A percentile compares a stretch with the other conserved stretches of the same genome.
Conservation (phyloP, 2,888 invertebrate species). For the Parochlus steinenii region DNA sequence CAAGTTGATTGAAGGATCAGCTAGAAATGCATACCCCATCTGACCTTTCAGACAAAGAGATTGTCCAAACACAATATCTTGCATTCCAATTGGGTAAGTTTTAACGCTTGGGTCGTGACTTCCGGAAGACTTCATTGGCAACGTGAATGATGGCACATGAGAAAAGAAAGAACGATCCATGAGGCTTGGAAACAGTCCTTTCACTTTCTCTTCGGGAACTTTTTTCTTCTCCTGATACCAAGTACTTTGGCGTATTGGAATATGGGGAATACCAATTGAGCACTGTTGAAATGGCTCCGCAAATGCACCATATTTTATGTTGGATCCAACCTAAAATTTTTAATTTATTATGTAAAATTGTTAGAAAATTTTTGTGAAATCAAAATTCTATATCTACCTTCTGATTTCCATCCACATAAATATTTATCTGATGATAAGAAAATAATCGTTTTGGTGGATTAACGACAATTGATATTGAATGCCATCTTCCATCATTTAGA, state of each 20-base stretch:
- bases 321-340: too few relatives aligned
- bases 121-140: conserved; percentile 29
- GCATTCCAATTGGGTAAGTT: conserved; percentile 34
- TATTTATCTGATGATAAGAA: conserved; percentile 38
- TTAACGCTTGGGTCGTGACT: conserved; percentile 36
- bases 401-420: conserved; percentile 40
- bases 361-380: too few relatives aligned
- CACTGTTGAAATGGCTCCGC: conserved; percentile 30
- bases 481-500: conserved; percentile 35
- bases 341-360: too few relatives aligned
- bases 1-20: conserved; percentile 28
- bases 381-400: conserved; percentile 34
- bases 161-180: conserved; percentile 26
- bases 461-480: conserved; percentile 35
- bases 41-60: conserved; percentile 35
- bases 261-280: conserved; percentile 27
- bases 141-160: conserved; percentile 25
- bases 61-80: conserved; percentile 38
- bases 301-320: too few relatives aligned
- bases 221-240: too few relatives aligned
- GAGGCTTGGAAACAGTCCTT: conserved; percentile 28
- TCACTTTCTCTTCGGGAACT: too few relatives aligned
- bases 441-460: conserved; percentile 37
- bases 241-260: conserved; percentile 13
- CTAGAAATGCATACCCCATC: conserved; percentile 34